These are phyloP conservation scores for Deilephila elpenor DNA, from an alignment of 2,888 invertebrate species.

Conservation along the genomic window DNA sequence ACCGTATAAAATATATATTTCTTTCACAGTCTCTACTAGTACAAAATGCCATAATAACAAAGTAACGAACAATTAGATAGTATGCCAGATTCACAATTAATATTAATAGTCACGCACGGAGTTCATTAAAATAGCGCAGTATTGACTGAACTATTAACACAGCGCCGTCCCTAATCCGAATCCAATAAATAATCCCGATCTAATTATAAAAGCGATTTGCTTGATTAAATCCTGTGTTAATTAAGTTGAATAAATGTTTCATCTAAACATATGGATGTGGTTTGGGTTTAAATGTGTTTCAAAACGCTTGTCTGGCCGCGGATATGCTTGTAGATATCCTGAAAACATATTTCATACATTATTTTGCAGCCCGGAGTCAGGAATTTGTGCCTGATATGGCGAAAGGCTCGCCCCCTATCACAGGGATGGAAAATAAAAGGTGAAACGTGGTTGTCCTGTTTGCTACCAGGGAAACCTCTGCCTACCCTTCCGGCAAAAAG, in stretches of 20 bases:
- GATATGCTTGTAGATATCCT: neutral
- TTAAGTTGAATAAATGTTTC: conserved; percentile 21
- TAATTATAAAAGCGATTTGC: conserved; percentile 22
- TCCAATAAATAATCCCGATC: conserved; percentile 12
- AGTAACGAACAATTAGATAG: neutral
- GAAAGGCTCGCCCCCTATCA: too few relatives aligned
- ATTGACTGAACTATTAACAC: conserved; percentile 22
- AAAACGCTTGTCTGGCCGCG: neutral
- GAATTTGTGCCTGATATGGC: neutral
- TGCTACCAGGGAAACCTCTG: too few relatives aligned
- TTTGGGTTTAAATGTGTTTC: neutral
- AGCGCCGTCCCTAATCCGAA: neutral
- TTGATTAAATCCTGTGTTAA: conserved; percentile 22
- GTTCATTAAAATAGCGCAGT: conserved; percentile 5
- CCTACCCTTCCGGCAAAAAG: too few relatives aligned
- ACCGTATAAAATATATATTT: too few relatives aligned
- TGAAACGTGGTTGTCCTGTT: too few relatives aligned
- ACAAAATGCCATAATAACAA: neutral
- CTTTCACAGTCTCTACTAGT: neutral
- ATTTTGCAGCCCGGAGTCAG: too few relatives aligned
- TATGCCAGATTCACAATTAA: neutral
- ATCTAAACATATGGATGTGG: conserved; percentile 19
- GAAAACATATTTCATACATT: neutral
- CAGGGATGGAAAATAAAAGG: too few relatives aligned
- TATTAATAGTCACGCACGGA: conserved; percentile 3